phyloP scores from a whole-genome alignment of 2,797 vertebrate genomes.

The Gila robusta region DNA sequence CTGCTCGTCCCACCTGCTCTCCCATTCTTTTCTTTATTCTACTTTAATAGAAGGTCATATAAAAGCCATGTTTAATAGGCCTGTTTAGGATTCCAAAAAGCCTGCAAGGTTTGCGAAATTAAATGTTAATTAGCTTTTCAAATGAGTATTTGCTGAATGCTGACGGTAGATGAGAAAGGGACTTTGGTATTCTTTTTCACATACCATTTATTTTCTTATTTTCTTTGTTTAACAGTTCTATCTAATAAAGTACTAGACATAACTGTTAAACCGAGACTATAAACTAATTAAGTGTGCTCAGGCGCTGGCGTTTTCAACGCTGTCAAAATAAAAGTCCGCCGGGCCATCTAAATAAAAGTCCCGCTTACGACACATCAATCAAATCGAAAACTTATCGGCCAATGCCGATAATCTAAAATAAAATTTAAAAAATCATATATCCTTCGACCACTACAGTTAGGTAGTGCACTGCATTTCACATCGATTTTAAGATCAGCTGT shows the following conservation, averaged over 20 bases:
- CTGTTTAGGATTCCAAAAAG: neutral
- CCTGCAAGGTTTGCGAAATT: neutral
- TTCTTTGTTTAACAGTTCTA: neutral
- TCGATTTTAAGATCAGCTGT: neutral
- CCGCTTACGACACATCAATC: too few species aligned
- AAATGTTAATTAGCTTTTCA: neutral
- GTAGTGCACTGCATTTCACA: neutral
- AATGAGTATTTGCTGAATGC: neutral
- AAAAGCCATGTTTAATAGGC: neutral
- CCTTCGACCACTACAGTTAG: neutral
- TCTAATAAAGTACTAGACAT: too few species aligned
- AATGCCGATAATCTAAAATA: too few species aligned
- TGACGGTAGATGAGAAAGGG: neutral
- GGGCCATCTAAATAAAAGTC: too few species aligned
- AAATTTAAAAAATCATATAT: too few species aligned
- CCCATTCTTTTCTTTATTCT: neutral
- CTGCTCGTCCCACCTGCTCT: neutral
- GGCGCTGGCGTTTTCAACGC: too few species aligned
- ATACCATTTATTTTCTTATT: neutral
- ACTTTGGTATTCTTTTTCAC: neutral
- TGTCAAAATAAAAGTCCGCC: too few species aligned
- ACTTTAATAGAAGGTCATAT: neutral
- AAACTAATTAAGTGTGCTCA: too few species aligned
- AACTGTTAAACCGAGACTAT: too few species aligned
- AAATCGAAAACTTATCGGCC: too few species aligned